Evolutionary conservation across 2,113 vertebrate genomes (phyloP), one percentile per base, ranked within the genome.

Genomic region (Syngnathus floridae): DNA sequence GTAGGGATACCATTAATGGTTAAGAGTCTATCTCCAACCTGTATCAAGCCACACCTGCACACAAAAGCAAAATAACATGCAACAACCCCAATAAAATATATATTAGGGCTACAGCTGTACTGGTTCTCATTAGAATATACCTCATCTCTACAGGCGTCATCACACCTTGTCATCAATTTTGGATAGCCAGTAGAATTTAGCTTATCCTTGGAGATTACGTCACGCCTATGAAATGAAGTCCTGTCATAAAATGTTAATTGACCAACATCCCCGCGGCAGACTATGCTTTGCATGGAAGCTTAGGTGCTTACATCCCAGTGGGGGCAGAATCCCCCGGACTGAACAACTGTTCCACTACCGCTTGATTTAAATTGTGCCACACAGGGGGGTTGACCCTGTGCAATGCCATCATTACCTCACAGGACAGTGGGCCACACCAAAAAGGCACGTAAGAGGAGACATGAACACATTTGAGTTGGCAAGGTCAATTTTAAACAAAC

Each of bases 1-100:
- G 96, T 95, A 0, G 93, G 91, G 2, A 98, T 92, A 72, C 95
- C 93, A 0, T 97, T 98, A 77, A 99, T 96, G 71, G 93, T 93
- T 61, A 99, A 85, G 8, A 98, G 87, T 69, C 96, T 82, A 88
- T 99, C 97, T 36, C 96, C 96, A 1, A 96, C 93, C 82, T 98
- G 96, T 45, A 99, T 88, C 69, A 98, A 86, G 4, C 95, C 97
- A 85, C 94, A 98, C 77, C 97, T 99, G 65, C 19, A 71, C 19
- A 65, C 9, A 41, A 11, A 12, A 60, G 19, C 36, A 12, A 19
- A 38, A 59, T 10, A 40, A 11, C 19, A 1, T 13, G 41, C 41
- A 43, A 43, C 41, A 12, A 43, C 41, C 43, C 4, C 14, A 16
- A 45, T 5, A 4, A 45, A 4, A 45, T 45, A 5, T 14, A 45